Base-by-base conservation (phyloP, 2,888 invertebrate species). In the Melieria crassipennis region DNA sequence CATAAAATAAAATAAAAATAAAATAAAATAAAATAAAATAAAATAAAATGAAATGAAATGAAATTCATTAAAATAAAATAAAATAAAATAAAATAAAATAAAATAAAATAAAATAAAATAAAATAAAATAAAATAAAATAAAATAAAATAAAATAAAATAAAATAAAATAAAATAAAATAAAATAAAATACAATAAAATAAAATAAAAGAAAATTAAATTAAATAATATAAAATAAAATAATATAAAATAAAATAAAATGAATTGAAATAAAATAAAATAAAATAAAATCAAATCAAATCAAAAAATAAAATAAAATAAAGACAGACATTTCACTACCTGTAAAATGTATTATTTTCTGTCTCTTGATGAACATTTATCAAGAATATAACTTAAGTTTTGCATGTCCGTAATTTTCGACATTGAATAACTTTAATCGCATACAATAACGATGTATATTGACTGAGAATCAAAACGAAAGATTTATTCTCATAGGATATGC, bases 111-210 rank as follows among this genome's bases (percentile, higher is more conserved):
- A 16, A 60, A 16, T 11, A 60, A 60, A 30, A 4, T 16, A 58
- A 30, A 58, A 16, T 13, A 58, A 58, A 5, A 16, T 11, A 16
- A 60, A 65, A 52, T 16, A 50, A 65, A 55, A 30, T 11, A 65
- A 65, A 47, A 13, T 30, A 48, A 65, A 65, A 11, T 9, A 65
- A 65, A 65, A 50, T 13, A 50, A 65, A 16, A 11, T 16, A 58
- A 58, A 58, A 16, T 16, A 58, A 58, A 30, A 16, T 16, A 58
- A 16, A 58, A 16, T 16, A 58, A 58, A 58, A 16, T 11, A 42
- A 42, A 58, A 16, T 6, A 42, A 58, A 58, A 16, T 11, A 58
- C 4, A 58, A 13, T 11, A 30, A 58, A 58, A 13, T 11, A 58
- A 58, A 58, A 47, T 13, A 58, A 58, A 4, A 13, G 1, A 58